These are phyloP conservation scores for Tipula unca DNA, from an alignment of 2,888 invertebrate species.

Conservation along the genomic window DNA sequence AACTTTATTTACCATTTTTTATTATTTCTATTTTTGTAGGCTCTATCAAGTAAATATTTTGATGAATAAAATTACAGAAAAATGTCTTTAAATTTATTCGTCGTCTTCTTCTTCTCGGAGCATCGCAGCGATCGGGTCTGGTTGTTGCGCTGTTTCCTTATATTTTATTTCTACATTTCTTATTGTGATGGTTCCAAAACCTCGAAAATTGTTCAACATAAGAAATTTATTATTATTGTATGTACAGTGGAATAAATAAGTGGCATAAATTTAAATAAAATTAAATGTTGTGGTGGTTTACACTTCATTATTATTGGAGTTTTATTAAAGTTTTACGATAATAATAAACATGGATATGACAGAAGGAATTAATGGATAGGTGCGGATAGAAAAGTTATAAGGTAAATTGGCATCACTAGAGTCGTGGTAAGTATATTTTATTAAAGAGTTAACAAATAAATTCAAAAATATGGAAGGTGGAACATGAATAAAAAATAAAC, in stretches of 20 bases:
- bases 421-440: too few relatives aligned
- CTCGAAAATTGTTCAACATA: background rate
- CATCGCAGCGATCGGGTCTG: background rate
- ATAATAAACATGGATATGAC: too few relatives aligned
- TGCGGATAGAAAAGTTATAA: too few relatives aligned
- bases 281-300: background rate
- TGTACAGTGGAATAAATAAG: background rate
- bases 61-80: background rate
- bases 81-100: background rate
- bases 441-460: too few relatives aligned
- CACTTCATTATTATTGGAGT: too few relatives aligned
- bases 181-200: background rate
- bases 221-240: background rate
- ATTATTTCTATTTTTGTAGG: constrained; percentile 15
- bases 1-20: background rate
- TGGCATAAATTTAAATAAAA: background rate
- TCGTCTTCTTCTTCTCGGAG: background rate
- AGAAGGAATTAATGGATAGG: too few relatives aligned
- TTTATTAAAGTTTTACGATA: too few relatives aligned
- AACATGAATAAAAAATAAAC: too few relatives aligned
- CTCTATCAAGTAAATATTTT: constrained; percentile 18
- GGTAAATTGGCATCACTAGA: too few relatives aligned
- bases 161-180: background rate
- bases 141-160: background rate
- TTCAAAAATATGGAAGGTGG: too few relatives aligned